These are phyloP conservation scores for Synanthedon formicaeformis DNA, from an alignment of 2,888 invertebrate species.

Conservation along the genomic window DNA sequence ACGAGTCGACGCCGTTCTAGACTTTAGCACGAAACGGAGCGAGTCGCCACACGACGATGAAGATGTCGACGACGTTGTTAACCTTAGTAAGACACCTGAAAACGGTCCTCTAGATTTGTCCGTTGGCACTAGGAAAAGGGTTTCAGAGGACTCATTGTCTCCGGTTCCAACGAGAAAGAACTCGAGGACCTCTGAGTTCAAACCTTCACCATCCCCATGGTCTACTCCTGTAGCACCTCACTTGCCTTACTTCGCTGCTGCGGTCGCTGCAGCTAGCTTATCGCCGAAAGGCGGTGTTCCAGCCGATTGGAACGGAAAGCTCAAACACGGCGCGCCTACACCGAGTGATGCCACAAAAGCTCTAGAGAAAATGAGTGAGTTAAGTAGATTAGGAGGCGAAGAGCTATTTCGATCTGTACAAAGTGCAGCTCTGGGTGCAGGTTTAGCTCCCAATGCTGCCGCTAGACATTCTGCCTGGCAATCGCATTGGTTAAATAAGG, in stretches of 20 bases:
- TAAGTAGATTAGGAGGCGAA: constrained; percentile 86
- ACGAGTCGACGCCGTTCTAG: constrained; percentile 76
- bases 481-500: constrained; percentile 97
- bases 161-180: constrained; percentile 76
- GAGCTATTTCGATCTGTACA: constrained; percentile 77
- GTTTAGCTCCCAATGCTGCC: constrained; percentile 65
- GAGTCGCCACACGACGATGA: constrained; percentile 63
- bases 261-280: constrained; percentile 80
- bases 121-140: constrained; percentile 79
- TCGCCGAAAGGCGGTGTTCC: constrained; percentile 78
- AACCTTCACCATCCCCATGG: constrained; percentile 81
- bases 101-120: constrained; percentile 85
- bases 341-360: constrained; percentile 89
- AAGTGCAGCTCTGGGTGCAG: constrained; percentile 61
- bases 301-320: constrained; percentile 82
- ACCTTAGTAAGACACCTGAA: constrained; percentile 77
- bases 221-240: constrained; percentile 82
- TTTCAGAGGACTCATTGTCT: constrained; percentile 73
- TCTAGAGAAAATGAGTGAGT: constrained; percentile 90
- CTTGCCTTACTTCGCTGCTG: constrained; percentile 84
- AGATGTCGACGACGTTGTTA: constrained; percentile 76
- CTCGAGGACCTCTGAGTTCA: constrained; percentile 75
- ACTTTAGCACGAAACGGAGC: constrained; percentile 83
- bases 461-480: constrained; percentile 94
- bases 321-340: constrained; percentile 74